Percentiles rank a stretch among this genome's conserved stretches.
Evolutionary conservation across 53 echinoderm and acorn worm genomes (phyloP).

Genomic region (Echinarachnius parma): DNA sequence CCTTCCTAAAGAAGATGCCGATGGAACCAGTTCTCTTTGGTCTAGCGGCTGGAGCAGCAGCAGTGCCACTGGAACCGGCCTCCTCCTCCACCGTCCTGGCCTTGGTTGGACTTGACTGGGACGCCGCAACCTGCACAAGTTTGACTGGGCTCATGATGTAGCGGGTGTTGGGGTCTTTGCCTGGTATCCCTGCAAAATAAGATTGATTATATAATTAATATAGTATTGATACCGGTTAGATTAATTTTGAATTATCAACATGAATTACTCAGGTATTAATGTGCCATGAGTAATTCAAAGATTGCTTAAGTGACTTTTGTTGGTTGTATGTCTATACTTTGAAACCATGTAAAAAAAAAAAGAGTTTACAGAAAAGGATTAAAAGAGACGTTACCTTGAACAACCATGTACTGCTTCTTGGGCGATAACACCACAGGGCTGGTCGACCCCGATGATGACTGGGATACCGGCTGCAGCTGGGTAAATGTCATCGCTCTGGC

Average conservation of each 20-base stretch:
- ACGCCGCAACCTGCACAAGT: background rate
- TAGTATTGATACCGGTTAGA: too few relatives aligned
- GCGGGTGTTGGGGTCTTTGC: conserved; percentile 16
- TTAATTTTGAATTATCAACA: too few relatives aligned
- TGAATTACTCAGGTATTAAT: too few relatives aligned
- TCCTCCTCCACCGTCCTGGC: conserved; percentile 16
- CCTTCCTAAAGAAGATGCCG: conserved; percentile 97
- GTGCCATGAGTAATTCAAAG: too few relatives aligned
- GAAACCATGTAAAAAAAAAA: too few relatives aligned
- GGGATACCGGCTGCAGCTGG: background rate
- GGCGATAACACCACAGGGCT: conserved; percentile 3
- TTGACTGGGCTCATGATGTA: conserved; percentile 36
- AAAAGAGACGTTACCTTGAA: too few relatives aligned
- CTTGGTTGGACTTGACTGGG: conserved; percentile 19
- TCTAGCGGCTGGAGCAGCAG: conserved; percentile 26
- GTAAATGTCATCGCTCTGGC: conserved; percentile 11
- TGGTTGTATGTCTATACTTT: too few relatives aligned
- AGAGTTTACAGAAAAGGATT: too few relatives aligned
- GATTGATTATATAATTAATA: background rate
- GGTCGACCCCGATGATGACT: conserved; percentile 1
- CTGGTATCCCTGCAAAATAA: conserved; percentile 25
- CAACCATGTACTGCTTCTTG: conserved; percentile 26
- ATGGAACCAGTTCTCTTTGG: conserved; percentile 91
- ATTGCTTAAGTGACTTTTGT: too few relatives aligned
- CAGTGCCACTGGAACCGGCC: conserved; percentile 21